Evolutionary conservation across 2,888 invertebrate genomes (phyloP).

Genomic region (Cantharis rufa): DNA sequence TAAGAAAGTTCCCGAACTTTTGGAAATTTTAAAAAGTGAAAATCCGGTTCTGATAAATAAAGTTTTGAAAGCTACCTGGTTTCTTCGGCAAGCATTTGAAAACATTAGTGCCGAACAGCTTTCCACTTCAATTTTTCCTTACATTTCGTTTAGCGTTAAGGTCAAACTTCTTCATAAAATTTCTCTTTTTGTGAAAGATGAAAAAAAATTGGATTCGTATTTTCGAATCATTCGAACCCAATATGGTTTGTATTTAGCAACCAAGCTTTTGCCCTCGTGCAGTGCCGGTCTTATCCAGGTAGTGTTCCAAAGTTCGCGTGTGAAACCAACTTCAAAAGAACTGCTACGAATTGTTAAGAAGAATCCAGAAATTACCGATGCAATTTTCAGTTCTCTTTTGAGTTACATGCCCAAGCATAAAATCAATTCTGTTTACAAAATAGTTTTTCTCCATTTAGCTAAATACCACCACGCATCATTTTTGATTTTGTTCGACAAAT

Average conservation of each 20-base stretch:
- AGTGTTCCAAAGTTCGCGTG: background rate
- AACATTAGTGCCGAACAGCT: constrained; percentile 6
- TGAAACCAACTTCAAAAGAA: constrained; percentile 2
- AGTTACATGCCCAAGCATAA: background rate
- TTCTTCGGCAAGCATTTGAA: constrained; percentile 5
- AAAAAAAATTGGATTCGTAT: constrained; percentile 3
- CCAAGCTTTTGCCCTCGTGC: constrained; percentile 14
- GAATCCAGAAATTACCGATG: background rate
- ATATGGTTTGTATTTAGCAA: constrained; percentile 14
- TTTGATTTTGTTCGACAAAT: background rate
- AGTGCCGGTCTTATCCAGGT: background rate
- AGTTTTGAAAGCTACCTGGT: constrained; percentile 20
- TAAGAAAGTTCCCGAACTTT: constrained; percentile 10
- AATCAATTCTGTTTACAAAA: constrained; percentile 1
- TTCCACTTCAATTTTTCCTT: constrained; percentile 5
- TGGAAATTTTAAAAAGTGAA: constrained; percentile 29
- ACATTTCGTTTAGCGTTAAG: constrained; percentile 13
- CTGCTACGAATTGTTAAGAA: constrained; percentile 9
- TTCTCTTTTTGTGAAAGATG: constrained; percentile 2
- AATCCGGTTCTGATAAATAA: constrained; percentile 21
- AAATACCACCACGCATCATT: background rate
- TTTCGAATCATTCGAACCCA: constrained; percentile 10
- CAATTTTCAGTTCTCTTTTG: background rate
- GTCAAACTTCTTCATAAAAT: constrained; percentile 17
- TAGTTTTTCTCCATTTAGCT: background rate